Base-by-base conservation (phyloP, 2,797 vertebrate species). In the Lepus oiostolus region DNA sequence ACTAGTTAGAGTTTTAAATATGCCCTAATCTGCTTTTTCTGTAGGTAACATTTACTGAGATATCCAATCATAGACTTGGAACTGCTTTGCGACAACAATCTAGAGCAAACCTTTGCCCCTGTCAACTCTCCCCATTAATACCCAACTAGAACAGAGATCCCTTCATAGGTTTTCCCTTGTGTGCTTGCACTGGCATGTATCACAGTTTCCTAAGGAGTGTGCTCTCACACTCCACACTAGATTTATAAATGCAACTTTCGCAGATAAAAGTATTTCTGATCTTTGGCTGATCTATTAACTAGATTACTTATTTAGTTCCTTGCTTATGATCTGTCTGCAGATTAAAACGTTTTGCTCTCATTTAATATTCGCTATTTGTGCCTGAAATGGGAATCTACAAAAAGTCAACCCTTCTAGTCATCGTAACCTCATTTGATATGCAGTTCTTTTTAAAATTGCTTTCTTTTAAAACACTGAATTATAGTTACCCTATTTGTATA, bases 351-450 rank as follows among this genome's bases (percentile, higher is more conserved):
- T 21, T 58, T 83, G 8, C 32, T 70, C 5, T 91, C 4, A 79
- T 81, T 86, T 74, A 79, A n/a, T 75, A 38, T 84, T 92, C 63
- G 70, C 7, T 77, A 14, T 86, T 72, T 77, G 14, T 77, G 42
- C 9, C 11, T 91, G 26, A 63, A 17, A n/a, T 35, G 12, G 30
- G 83, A 54, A 71, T 94, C 52, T 91, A 65, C 60, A 13, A 28
- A 67, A 90, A 75, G 76, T 60, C 30, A 52, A 32, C 3, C 42
- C 4, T 63, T 92, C 71, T 92, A 93, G 28, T 71, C 9, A 63
- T 35, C 80, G 2, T 83, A 71, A 83, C 2, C 24, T 72, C 62
- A 68, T 67, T 3, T 62, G 80, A 67, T 80, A 87, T 35, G 10
- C 24, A 62, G 62, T 62, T 54, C 21, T 71, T 81, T 86, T 76